Evolutionary conservation across 1,140 invertebrate genomes (phyloP).

Genomic region (Antheraea pernyi): DNA sequence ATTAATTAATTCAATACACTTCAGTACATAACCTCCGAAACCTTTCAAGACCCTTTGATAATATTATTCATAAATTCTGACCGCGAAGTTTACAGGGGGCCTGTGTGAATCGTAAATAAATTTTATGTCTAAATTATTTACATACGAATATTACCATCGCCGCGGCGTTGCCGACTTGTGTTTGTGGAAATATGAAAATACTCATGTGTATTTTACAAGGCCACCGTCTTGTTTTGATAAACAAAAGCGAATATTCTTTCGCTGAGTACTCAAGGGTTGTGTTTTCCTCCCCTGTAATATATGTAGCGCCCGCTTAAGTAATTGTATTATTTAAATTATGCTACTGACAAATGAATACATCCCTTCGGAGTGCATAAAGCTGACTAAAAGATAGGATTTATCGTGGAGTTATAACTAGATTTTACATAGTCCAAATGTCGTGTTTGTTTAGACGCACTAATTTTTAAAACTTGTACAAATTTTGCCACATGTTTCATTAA

Average conservation of each 20-base stretch:
- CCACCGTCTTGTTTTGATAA: not conserved
- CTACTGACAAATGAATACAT: too few relatives aligned
- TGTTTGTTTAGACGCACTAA: too few relatives aligned
- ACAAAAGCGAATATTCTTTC: not conserved
- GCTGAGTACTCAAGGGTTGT: not conserved
- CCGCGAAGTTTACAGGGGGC: conserved; percentile 25
- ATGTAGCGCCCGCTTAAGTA: too few relatives aligned
- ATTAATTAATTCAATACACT: not conserved
- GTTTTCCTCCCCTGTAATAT: too few relatives aligned
- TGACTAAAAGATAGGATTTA: too few relatives aligned
- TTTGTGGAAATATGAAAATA: not conserved
- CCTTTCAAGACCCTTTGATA: not conserved
- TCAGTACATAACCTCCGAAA: not conserved
- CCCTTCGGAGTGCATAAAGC: too few relatives aligned
- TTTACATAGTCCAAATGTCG: too few relatives aligned
- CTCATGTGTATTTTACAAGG: not conserved
- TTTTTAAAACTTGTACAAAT: too few relatives aligned
- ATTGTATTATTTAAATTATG: too few relatives aligned
- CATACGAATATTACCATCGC: conserved; percentile 19
- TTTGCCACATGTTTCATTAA: too few relatives aligned
- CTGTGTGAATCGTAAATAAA: conserved; percentile 38
- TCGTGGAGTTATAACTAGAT: too few relatives aligned
- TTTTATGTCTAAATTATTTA: conserved; percentile 40
- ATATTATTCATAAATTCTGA: conserved; percentile 39
- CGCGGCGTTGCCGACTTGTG: not conserved